Evolutionary conservation across 2,113 vertebrate genomes (phyloP), one percentile per base, ranked within the genome.

Genomic region (Tychaedon coryphoeus): DNA sequence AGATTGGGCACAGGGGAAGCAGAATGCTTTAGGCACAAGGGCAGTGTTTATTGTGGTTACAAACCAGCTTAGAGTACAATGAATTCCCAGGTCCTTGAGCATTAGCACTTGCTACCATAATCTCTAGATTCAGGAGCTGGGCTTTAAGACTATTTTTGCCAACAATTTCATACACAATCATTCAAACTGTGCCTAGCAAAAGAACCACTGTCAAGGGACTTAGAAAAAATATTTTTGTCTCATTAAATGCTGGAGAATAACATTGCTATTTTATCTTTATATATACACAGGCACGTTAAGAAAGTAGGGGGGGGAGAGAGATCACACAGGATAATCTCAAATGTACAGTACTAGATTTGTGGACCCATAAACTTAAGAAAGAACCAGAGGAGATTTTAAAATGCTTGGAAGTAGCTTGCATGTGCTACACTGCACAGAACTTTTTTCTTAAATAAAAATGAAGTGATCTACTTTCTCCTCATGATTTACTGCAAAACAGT

Each of bases 401-500:
- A 91, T 29, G 28, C 61, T 64, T 83, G 19, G 33, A 94, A 92
- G 73, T 73, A 88, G 58, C 28, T 65, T 90, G 34, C 57, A 67
- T 26, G 67, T 78, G 61, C 67, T 92, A 71, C 62, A n/a, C 64
- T 50, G 45, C 70, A 51, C 45, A 57, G 28, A 74, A 82, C n/a
- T 43, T 79, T 64, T 60, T 93, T 14, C 61, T 88, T 36, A 45
- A 57, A 50, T 58, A n/a, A 51, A 62, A 83, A 50, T 23, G 3
- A 43, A 40, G 9, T 14, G 9, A 80, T 73, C 54, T 87, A 42
- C 43, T 62, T 92, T 78, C 40, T 76, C 42, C 69, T 89, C 31
- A 45, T 65, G 80, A 91, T 95, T 92, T 69, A 77, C 48, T 45
- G 65, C 53, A 75, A 45, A 92, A 70, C 82, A 93, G 90, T 61